Evolutionary conservation across 1,140 invertebrate genomes (phyloP).

Genomic region (Papilio helenus): DNA sequence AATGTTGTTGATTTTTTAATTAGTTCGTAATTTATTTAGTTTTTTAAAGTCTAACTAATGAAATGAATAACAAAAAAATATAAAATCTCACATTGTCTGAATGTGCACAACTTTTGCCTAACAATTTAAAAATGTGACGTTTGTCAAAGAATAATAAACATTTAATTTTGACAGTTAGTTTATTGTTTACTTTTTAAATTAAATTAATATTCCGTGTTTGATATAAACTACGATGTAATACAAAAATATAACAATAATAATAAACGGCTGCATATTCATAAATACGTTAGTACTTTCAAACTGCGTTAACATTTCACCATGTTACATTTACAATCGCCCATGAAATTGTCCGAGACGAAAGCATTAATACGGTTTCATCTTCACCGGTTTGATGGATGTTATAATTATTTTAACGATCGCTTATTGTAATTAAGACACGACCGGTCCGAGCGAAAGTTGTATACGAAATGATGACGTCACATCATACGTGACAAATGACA

Average conservation of each 20-base stretch:
- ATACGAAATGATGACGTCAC: background rate
- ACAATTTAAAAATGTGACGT: background rate
- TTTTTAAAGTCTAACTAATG: no score
- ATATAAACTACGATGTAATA: no score
- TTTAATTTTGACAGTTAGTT: background rate
- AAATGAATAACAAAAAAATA: no score
- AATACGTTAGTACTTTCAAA: background rate
- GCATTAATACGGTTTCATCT: background rate
- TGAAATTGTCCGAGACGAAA: background rate
- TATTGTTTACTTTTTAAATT: background rate
- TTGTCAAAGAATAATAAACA: background rate
- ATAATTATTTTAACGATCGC: slow-evolving; percentile 17
- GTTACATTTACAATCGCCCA: background rate
- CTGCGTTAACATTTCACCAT: background rate
- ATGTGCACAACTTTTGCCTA: background rate
- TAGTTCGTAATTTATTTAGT: no score
- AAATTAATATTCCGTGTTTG: background rate
- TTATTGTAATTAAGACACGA: slow-evolving; percentile 14
- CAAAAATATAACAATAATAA: background rate
- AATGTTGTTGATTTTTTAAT: no score
- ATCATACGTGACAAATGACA: background rate
- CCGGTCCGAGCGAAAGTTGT: background rate
- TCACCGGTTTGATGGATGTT: background rate
- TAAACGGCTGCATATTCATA: background rate
- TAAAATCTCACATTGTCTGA: background rate